Base-by-base conservation (phyloP, 2,113 vertebrate species). In the Perognathus longimembris region DNA sequence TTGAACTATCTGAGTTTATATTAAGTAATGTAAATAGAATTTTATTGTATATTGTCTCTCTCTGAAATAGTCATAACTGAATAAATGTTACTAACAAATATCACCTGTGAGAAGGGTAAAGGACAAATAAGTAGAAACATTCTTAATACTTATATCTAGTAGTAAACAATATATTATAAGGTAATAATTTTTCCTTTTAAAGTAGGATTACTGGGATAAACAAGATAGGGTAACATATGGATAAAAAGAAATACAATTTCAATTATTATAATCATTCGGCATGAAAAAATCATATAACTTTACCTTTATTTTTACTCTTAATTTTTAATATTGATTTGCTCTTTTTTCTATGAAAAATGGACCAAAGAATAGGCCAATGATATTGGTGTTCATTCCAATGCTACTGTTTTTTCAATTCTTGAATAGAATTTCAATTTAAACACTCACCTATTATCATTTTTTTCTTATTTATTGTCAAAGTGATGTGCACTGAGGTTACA, bases 251-350 rank as follows among this genome's bases (percentile, higher is more conserved):
- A 69, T 69, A n/a, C 5, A 77, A 82, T 59, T 73, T 81, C 45
- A 6, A 45, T 45, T 45, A 45, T n/a, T n/a, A 45, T 45, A 45
- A 6, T 45, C 11, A 6, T 45, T 7, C 45, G 6, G 6, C 45
- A 45, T 45, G 45, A 45, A 45, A 45, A 45, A n/a, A n/a, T n/a
- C n/a, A n/a, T n/a, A 24, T 5, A 63, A 63, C 61, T 63, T 63
- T 66, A 30, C 84, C 42, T 70, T 76, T 86, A 54, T 59, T 66
- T 78, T 93, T 83, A 66, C 73, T 21, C 77, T 83, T 77, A 24
- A 63, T 36, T 57, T 3, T 89, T 76, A 45, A 45, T 45, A 11
- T 73, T 12, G 28, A 63, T 86, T 36, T 45, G 26, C n/a, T n/a
- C n/a, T n/a, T n/a, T n/a, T 10, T 73, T 42, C 61, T 15, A 61